Evolutionary conservation across 2,113 vertebrate species (phyloP).

Genomic region (Ctenomys sociabilis): DNA sequence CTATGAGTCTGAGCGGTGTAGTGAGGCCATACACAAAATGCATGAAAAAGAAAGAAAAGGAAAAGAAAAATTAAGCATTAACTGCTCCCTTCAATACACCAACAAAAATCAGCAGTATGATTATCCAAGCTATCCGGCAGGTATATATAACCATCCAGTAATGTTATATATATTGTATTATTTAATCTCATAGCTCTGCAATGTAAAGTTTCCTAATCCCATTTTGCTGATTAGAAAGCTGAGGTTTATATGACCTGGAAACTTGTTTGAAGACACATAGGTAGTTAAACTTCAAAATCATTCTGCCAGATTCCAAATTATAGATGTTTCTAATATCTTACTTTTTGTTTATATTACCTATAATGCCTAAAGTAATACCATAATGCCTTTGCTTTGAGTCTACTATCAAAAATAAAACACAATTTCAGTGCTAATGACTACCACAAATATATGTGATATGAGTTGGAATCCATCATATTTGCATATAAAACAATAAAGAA

Average conservation of each 20-base stretch:
- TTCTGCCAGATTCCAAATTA: background rate
- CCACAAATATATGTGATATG: background rate
- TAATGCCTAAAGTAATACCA: background rate
- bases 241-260: background rate
- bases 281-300: background rate
- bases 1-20: too few relatives aligned
- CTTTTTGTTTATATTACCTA: background rate
- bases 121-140: too few relatives aligned
- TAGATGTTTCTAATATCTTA: background rate
- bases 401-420: slow-evolving; percentile 17
- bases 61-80: too few relatives aligned
- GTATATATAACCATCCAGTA: background rate
- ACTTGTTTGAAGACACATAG: background rate
- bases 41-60: too few relatives aligned
- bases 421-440: background rate
- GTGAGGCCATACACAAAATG: too few relatives aligned
- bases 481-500: slow-evolving; percentile 17
- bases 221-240: slow-evolving; percentile 1
- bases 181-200: background rate
- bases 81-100: too few relatives aligned
- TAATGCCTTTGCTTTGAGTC: background rate
- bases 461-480: slow-evolving; percentile 1
- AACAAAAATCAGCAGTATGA: too few relatives aligned
- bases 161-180: background rate
- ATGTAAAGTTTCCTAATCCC: background rate